A percentile compares a stretch with the other conserved stretches of the same genome.
phyloP scores from a whole-genome alignment of 2,113 vertebrate genomes.

The Cyanistes caeruleus region DNA sequence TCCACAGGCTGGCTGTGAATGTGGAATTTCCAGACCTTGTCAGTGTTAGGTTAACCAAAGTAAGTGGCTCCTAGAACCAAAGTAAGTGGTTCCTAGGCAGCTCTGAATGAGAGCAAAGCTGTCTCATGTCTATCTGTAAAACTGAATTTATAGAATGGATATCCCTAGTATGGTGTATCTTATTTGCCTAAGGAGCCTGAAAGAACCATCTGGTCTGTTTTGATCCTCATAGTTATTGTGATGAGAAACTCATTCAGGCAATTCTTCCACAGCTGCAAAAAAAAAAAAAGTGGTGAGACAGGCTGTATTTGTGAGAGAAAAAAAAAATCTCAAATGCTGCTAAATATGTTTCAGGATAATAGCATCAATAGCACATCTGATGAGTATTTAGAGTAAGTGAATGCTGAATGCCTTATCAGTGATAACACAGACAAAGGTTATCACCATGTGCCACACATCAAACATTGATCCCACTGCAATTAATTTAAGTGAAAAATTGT shows the following conservation, averaged over 20 bases:
- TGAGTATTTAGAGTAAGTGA: slow-evolving; percentile 32
- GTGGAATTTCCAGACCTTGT: background rate
- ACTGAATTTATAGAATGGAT: background rate
- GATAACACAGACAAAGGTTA: slow-evolving; percentile 57
- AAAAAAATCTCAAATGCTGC: background rate
- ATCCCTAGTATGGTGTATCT: background rate
- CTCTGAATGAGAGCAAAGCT: background rate
- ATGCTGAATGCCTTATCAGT: slow-evolving; percentile 42
- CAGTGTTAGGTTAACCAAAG: background rate
- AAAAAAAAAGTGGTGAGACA: slow-evolving; percentile 52
- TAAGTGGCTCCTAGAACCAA: too few relatives aligned
- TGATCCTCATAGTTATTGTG: slow-evolving; percentile 29
- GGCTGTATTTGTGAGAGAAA: background rate
- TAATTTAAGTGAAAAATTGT: slow-evolving; percentile 46
- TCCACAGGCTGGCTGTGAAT: background rate
- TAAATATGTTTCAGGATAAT: slow-evolving; percentile 46
- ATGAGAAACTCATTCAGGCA: slow-evolving; percentile 49
- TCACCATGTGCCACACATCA: background rate
- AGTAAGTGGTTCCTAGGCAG: background rate
- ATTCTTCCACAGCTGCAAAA: slow-evolving; percentile 55
- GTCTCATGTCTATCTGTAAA: background rate
- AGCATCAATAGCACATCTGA: slow-evolving; percentile 50
- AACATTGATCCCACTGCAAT: slow-evolving; percentile 32
- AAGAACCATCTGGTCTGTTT: slow-evolving; percentile 22
- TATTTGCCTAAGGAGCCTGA: slow-evolving; percentile 18